Evolutionary conservation across 1,140 invertebrate genomes (phyloP), one percentile per base, ranked within the genome.

Genomic region (Aphaenogaster rudis): DNA sequence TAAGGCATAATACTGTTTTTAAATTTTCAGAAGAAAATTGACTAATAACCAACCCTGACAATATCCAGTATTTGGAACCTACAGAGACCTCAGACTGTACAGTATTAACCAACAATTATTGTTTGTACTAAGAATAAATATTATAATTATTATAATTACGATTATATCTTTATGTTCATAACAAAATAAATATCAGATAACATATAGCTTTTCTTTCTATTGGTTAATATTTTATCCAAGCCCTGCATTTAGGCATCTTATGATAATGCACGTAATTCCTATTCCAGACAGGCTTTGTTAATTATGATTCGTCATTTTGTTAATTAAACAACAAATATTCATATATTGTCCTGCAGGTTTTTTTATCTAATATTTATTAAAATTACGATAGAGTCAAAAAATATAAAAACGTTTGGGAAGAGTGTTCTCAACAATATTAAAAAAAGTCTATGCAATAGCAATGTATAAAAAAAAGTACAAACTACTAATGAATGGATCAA

Each of bases 141-240:
- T 94, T 93, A 90, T 94, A 93, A 95, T 94, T 93, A 94, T 93
- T 90, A 90, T 94, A 93, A 95, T 94, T 94, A 94, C 92, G 42
- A 80, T 15, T n/a, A 57, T 90, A 94, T 91, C 90, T 93, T 93
- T 88, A 93, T 93, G 92, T 94, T 94, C 91, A 93, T 94, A 95
- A 94, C 94, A 95, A 95, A 95, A 95, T 95, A 95, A 94, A 95
- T 95, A 94, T 94, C 95, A 94, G 93, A 93, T 93, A 95, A 95
- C 93, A 93, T 93, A 94, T 94, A 95, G 93, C 88, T 17, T 36
- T 54, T 79, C 92, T 93, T 82, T 91, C 87, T 48, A 48, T 93
- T 91, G 90, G 88, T 79, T 90, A 94, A 76, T n/a, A 76, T 78
- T 72, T 91, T 86, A 85, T 91, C 67, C 66, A 66, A 87, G 88